Evolutionary conservation across 2,888 invertebrate genomes (phyloP).

Genomic region (Sympetrum striolatum): DNA sequence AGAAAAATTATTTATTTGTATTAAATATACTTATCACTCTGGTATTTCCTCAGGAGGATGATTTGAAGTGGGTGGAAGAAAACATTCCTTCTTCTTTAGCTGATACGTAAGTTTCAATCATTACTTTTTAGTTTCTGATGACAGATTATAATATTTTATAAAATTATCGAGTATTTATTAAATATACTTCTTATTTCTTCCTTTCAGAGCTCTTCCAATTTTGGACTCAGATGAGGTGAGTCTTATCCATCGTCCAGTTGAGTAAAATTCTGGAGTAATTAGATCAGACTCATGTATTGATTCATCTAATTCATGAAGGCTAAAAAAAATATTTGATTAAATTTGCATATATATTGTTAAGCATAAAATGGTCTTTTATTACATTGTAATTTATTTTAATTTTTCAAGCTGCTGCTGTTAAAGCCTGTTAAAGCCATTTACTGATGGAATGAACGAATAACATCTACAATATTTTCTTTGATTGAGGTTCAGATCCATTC

Average conservation of each 20-base stretch:
- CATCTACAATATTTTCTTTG: too few relatives aligned
- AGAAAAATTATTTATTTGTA: too few relatives aligned
- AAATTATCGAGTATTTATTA: background rate
- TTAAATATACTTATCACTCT: too few relatives aligned
- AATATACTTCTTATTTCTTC: slow-evolving; percentile 30
- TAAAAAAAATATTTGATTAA: too few relatives aligned
- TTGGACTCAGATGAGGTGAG: slow-evolving; percentile 75
- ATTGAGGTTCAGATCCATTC: too few relatives aligned
- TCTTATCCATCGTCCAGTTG: background rate
- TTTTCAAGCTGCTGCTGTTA: too few relatives aligned
- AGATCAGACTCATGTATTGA: background rate
- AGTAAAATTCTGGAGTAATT: background rate
- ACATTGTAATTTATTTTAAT: too few relatives aligned
- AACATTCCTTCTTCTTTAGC: slow-evolving; percentile 82
- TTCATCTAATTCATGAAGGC: too few relatives aligned
- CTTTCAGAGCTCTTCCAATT: slow-evolving; percentile 66
- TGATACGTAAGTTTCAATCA: slow-evolving; percentile 65
- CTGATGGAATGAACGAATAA: too few relatives aligned
- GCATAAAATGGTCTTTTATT: too few relatives aligned
- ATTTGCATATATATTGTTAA: too few relatives aligned
- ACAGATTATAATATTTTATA: background rate
- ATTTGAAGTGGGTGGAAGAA: slow-evolving; percentile 92
- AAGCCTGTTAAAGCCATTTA: too few relatives aligned
- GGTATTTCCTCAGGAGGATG: slow-evolving; percentile 68
- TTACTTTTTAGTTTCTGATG: background rate